These are phyloP conservation scores for Xenops minutus DNA, from an alignment of 2,797 vertebrate species.

Conservation along the genomic window DNA sequence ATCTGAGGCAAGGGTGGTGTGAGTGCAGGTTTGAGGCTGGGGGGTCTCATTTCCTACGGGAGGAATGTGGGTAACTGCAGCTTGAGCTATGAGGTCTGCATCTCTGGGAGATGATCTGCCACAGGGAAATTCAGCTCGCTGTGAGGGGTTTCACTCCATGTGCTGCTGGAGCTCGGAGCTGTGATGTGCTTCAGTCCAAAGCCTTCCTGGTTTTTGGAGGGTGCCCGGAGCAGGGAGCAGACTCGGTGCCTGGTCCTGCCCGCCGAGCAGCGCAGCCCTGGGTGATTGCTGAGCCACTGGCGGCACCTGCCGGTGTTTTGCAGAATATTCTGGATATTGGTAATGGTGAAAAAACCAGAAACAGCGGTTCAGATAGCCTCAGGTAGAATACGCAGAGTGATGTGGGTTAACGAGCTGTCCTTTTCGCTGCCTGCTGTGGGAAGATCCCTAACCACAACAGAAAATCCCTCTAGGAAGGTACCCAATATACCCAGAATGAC, in stretches of 20 bases:
- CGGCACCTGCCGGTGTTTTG: constrained; percentile 35
- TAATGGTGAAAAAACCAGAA: neutral
- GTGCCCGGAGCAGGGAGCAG: neutral
- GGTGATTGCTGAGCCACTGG: constrained; percentile 16
- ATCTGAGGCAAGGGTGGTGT: neutral
- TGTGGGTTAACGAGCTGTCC: neutral
- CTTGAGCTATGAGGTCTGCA: neutral
- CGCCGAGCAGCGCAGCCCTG: neutral
- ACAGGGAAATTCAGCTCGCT: accelerated
- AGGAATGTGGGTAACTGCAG: neutral
- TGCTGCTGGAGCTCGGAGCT: neutral
- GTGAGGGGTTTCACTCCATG: neutral
- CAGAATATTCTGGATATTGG: neutral
- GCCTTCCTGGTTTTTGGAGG: neutral
- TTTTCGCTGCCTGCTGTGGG: neutral
- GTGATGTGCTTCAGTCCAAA: neutral
- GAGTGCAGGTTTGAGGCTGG: neutral
- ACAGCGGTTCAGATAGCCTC: neutral
- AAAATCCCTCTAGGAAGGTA: neutral
- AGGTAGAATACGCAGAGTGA: neutral
- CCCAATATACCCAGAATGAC: neutral
- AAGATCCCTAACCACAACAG: neutral
- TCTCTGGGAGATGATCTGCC: neutral
- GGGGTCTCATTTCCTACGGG: neutral
- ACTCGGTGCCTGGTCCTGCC: neutral